Evolutionary conservation across 2,797 vertebrate species (phyloP).

Genomic region (Alosa sapidissima): DNA sequence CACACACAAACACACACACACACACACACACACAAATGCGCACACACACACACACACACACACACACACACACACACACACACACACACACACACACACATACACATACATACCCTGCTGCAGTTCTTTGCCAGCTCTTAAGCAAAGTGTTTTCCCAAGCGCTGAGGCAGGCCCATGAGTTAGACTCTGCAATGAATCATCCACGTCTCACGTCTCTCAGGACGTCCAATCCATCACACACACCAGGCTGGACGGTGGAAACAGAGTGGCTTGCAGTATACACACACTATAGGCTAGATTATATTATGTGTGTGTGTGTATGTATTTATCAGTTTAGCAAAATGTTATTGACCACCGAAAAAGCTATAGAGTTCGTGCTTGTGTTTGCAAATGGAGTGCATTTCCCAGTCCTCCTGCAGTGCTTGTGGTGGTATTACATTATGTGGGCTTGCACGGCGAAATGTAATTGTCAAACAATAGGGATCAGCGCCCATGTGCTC

Average conservation of each 20-base stretch:
- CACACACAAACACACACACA: conserved; percentile 4
- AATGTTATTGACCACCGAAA: conserved; percentile 16
- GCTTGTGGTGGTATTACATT: background rate
- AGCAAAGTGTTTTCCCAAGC: conserved; percentile 16
- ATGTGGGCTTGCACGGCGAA: background rate
- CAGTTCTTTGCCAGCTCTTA: background rate
- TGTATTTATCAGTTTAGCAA: background rate
- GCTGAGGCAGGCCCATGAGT: conserved; percentile 6
- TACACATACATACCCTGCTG: background rate
- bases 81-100: background rate
- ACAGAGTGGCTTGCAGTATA: background rate
- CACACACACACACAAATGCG: background rate
- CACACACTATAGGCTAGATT: background rate
- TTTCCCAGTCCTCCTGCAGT: background rate
- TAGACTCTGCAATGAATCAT: conserved; percentile 10
- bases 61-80: conserved; percentile 4
- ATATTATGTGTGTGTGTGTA: background rate
- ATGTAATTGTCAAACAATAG: conserved; percentile 22
- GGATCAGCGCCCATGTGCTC: background rate
- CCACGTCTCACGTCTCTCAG: background rate
- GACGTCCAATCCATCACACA: background rate
- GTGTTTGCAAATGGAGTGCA: background rate
- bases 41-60: conserved; percentile 4
- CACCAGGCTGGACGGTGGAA: background rate
- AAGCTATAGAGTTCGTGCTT: background rate